Evolutionary conservation across 2,797 vertebrate species (phyloP).

Genomic region (Oreochromis grahami): DNA sequence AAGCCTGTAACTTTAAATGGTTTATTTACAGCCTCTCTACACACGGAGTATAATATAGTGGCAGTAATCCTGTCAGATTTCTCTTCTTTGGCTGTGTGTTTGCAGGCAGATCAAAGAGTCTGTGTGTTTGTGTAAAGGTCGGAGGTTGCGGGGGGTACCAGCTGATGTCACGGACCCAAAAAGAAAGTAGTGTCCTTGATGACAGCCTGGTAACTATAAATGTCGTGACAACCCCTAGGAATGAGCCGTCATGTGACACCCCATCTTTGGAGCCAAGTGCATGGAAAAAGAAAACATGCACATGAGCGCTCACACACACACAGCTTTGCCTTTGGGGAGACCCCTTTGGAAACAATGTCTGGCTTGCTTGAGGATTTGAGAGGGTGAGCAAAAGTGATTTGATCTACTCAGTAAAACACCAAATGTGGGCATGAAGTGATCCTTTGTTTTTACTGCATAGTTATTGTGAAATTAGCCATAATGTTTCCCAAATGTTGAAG

Average conservation of each 20-base stretch:
- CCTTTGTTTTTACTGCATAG: background rate
- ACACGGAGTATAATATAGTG: background rate
- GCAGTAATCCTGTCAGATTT: background rate
- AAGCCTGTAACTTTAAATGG: background rate
- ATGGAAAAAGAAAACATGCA: conserved; percentile 49
- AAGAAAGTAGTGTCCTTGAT: conserved; percentile 47
- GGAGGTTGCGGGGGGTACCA: conserved; percentile 21
- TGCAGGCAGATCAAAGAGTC: background rate
- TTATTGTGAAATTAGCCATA: background rate
- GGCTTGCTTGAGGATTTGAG: conserved; percentile 22
- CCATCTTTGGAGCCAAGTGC: conserved; percentile 24
- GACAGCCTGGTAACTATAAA: conserved; percentile 62
- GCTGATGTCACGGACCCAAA: conserved; percentile 56
- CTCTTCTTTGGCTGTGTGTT: background rate
- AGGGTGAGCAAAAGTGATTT: background rate
- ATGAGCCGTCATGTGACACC: conserved; percentile 59
- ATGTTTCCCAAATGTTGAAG: background rate
- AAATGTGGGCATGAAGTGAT: conserved; percentile 12
- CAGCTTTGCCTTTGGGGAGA: conserved; percentile 55
- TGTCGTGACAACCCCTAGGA: conserved; percentile 62
- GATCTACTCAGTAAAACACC: conserved; percentile 2
- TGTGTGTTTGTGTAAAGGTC: conserved; percentile 39
- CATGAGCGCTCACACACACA: background rate
- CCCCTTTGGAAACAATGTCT: conserved; percentile 62
- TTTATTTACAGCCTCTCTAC: background rate